Percentiles rank a stretch among this genome's conserved stretches.
These are phyloP conservation scores for Anagyrus pseudococci DNA, from an alignment of 2,888 invertebrate genomes.

Conservation along the genomic window DNA sequence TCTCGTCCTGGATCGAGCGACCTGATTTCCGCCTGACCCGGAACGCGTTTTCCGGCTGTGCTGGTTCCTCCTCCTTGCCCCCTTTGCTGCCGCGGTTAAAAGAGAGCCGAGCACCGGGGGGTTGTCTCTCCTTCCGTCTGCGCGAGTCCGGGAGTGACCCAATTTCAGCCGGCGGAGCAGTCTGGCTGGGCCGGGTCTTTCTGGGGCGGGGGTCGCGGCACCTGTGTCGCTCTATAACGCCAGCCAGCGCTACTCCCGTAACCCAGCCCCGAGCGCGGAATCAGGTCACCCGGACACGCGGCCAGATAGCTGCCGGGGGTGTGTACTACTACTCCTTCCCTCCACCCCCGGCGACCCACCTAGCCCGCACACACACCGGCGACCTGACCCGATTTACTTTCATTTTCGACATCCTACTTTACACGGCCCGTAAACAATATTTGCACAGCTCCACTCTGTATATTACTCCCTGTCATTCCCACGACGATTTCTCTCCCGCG, in stretches of 20 bases:
- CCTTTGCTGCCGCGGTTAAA: no score
- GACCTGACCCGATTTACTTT: constrained; percentile 37
- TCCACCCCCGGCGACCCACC: background rate
- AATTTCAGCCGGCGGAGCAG: constrained; percentile 9
- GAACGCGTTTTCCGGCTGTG: constrained; percentile 50
- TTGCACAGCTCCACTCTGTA: background rate
- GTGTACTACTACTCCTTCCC: no score
- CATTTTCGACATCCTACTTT: constrained; percentile 37
- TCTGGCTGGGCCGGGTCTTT: constrained; percentile 4
- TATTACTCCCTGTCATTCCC: no score
- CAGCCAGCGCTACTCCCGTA: no score
- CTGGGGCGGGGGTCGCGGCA: constrained; percentile 3
- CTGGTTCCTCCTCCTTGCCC: no score
- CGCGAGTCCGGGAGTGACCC: constrained; percentile 35
- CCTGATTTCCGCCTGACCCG: constrained; percentile 54
- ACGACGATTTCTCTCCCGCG: no score
- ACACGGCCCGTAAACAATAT: no score
- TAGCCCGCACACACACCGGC: no score
- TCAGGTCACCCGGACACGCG: constrained; percentile 33
- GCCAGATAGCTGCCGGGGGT: no score
- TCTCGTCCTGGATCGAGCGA: constrained; percentile 52
- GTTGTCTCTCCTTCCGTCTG: constrained; percentile 43
- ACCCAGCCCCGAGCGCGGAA: background rate
- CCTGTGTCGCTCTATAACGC: no score
- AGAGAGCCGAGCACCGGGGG: no score